Percentiles rank a stretch among this genome's conserved stretches.
Conservation (phyloP, 2,113 vertebrate species). For the Hoplias malabaricus region DNA sequence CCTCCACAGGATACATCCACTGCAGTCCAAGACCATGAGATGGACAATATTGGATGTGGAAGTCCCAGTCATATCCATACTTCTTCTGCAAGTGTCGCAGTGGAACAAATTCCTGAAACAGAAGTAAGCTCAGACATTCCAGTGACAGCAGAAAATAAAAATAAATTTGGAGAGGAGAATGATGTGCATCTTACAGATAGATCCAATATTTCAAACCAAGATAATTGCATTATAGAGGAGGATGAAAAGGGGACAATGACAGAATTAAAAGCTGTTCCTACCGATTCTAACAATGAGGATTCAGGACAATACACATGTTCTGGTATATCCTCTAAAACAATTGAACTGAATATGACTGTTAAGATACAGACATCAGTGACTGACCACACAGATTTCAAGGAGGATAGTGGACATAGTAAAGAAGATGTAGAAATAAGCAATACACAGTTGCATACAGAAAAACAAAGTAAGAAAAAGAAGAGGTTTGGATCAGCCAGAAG, state of each 20-base stretch:
- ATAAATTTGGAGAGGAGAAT: background rate
- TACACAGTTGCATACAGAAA: background rate
- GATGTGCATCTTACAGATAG: background rate
- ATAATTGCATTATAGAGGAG: too few species aligned
- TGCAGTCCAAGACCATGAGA: background rate
- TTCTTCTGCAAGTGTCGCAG: background rate
- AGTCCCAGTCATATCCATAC: background rate
- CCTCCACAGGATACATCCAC: background rate
- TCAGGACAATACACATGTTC: too few species aligned
- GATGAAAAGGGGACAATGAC: too few species aligned
- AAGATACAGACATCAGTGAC: background rate
- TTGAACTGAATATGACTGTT: background rate
- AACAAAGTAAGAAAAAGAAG: conserved; percentile 5
- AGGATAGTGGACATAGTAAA: too few species aligned
- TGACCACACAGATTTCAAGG: background rate
- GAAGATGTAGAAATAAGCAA: too few species aligned
- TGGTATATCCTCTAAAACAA: background rate
- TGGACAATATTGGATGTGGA: background rate
- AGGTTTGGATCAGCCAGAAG: conserved; percentile 12
- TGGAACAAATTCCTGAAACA: background rate
- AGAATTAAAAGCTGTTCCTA: too few species aligned
- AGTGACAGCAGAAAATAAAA: background rate
- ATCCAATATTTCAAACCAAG: background rate
- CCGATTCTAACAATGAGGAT: too few species aligned
- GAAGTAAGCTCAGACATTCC: background rate